phyloP scores from a whole-genome alignment of 2,888 invertebrate genomes.

The Phrixothrix hirtus region DNA sequence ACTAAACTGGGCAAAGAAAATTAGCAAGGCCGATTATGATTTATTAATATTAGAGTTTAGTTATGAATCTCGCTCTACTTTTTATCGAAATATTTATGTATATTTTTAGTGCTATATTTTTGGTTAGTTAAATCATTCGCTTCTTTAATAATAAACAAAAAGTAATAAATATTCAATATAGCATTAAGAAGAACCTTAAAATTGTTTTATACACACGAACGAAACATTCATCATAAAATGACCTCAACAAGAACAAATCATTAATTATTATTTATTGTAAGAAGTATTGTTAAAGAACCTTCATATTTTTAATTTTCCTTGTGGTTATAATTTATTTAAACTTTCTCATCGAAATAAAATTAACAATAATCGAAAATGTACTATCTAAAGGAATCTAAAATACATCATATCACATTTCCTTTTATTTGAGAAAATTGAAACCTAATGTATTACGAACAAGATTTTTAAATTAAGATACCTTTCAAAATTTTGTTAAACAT shows the following conservation, averaged over 20 bases:
- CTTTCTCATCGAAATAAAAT: too few species aligned
- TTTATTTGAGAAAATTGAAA: too few species aligned
- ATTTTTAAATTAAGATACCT: too few species aligned
- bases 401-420: too few species aligned
- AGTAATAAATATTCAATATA: neutral
- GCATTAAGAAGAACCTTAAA: neutral
- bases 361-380: too few species aligned
- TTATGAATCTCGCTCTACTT: neutral
- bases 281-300: too few species aligned
- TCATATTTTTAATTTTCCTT: too few species aligned
- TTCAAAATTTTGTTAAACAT: too few species aligned
- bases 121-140: neutral
- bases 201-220: neutral
- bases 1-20: conserved; percentile 8
- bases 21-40: conserved; percentile 2
- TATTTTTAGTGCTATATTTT: neutral
- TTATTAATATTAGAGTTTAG: conserved; percentile 5
- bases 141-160: neutral
- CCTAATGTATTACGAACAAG: too few species aligned
- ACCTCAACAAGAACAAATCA: neutral
- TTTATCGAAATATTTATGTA: neutral
- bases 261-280: too few species aligned
- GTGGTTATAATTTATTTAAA: too few species aligned
- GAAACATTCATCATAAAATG: neutral
- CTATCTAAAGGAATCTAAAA: too few species aligned